These are phyloP conservation scores for Halichoeres trimaculatus DNA, from an alignment of 2,113 vertebrate species.

Conservation along the genomic window DNA sequence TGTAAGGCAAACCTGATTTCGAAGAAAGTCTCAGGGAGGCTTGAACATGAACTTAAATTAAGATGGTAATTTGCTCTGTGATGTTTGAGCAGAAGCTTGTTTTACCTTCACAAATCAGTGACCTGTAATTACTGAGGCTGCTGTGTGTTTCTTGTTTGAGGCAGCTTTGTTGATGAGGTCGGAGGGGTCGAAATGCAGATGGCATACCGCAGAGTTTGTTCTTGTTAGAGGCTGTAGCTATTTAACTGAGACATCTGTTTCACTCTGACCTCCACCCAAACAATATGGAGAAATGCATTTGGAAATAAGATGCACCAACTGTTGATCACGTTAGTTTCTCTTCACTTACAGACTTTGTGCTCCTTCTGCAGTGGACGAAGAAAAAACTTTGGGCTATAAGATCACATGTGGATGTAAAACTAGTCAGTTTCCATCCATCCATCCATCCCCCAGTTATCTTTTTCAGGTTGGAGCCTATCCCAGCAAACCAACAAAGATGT, in stretches of 20 bases:
- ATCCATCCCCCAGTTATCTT: no score
- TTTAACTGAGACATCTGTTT: conserved; percentile 2
- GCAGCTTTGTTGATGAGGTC: conserved; percentile 4
- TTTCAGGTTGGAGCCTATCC: no score
- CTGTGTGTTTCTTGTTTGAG: not conserved
- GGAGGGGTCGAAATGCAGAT: not conserved
- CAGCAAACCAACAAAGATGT: no score
- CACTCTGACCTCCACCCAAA: not conserved
- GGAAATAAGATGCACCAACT: not conserved
- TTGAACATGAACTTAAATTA: not conserved
- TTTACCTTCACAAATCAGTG: not conserved
- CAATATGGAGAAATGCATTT: not conserved
- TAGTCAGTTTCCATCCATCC: not conserved
- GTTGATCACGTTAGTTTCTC: not conserved
- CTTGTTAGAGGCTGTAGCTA: not conserved
- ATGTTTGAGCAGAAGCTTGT: not conserved
- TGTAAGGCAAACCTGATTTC: not conserved
- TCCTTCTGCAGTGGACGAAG: no score
- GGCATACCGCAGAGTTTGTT: not conserved
- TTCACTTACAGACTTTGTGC: not conserved
- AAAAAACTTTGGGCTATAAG: no score
- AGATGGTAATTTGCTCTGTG: not conserved
- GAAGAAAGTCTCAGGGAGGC: not conserved
- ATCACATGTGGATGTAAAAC: no score
- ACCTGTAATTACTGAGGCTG: not conserved